Conservation (phyloP, 2,888 invertebrate species). For the Pristionchus exspectatus region DNA sequence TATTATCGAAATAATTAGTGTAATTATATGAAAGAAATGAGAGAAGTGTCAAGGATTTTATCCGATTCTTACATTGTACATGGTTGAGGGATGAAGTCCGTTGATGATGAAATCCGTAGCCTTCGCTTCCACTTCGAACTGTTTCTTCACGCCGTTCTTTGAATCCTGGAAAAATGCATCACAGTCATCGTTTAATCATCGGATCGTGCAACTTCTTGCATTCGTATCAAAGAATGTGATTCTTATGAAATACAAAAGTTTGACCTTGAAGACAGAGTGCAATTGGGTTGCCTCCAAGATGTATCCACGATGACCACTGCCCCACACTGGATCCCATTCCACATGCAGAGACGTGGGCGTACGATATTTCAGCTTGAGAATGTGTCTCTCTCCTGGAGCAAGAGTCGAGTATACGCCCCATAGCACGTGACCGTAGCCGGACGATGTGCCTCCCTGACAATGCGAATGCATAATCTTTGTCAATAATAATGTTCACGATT, state of each 20-base stretch:
- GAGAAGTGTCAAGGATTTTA: no score
- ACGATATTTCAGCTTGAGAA: constrained; percentile 75
- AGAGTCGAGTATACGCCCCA: constrained; percentile 79
- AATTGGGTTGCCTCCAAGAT: constrained; percentile 74
- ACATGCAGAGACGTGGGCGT: constrained; percentile 78
- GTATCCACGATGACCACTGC: constrained; percentile 74
- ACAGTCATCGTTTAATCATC: no score
- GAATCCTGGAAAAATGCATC: constrained; percentile 60
- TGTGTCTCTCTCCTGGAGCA: constrained; percentile 75
- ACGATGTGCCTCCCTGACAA: constrained; percentile 74
- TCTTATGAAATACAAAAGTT: neutral
- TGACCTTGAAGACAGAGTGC: constrained; percentile 71
- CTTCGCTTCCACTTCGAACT: constrained; percentile 73
- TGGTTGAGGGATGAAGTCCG: constrained; percentile 75
- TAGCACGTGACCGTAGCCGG: constrained; percentile 77
- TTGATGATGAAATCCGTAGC: constrained; percentile 75
- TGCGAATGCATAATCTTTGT: neutral
- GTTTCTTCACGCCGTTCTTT: constrained; percentile 70
- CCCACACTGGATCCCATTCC: constrained; percentile 79
- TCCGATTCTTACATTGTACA: constrained; percentile 75
- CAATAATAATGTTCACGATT: neutral
- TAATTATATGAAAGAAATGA: neutral
- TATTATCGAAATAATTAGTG: neutral
- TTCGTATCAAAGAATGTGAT: no score
- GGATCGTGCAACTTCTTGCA: no score